Percentiles rank a stretch among this genome's conserved stretches.
These are phyloP conservation scores for Biston betularia DNA, from an alignment of 2,888 invertebrate species.

Conservation along the genomic window DNA sequence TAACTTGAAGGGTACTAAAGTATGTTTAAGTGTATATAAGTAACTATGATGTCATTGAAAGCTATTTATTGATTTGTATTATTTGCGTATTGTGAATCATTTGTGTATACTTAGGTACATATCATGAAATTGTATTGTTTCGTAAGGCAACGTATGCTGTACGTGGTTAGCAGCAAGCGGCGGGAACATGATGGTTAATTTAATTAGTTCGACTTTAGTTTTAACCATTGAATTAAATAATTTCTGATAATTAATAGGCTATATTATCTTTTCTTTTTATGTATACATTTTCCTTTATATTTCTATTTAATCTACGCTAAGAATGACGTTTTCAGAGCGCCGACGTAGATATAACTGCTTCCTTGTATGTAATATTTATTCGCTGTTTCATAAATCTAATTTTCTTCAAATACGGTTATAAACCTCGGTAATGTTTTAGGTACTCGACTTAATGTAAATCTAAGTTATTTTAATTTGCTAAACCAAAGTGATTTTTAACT, in stretches of 20 bases:
- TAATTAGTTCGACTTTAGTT: conserved; percentile 15
- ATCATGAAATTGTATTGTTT: conserved; percentile 80
- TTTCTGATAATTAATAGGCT: conserved; percentile 9
- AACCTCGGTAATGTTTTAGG: conserved; percentile 64
- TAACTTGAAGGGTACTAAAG: conserved; percentile 84
- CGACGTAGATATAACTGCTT: conserved; percentile 43
- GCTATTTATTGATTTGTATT: conserved; percentile 82
- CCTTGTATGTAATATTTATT: conserved; percentile 50
- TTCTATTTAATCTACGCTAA: conserved; percentile 4
- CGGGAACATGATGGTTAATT: conserved; percentile 18
- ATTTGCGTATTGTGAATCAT: conserved; percentile 78
- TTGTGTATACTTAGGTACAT: conserved; percentile 85
- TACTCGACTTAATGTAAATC: conserved; percentile 50
- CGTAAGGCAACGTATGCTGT: conserved; percentile 62
- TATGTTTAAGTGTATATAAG: conserved; percentile 81
- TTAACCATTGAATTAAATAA: conserved; percentile 3
- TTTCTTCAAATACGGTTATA: conserved; percentile 71
- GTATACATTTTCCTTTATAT: conserved; percentile 9
- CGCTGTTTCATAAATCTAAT: conserved; percentile 54
- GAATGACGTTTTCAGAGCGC: conserved; percentile 31
- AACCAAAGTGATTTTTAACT: conserved; percentile 77
- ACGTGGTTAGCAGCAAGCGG: conserved; percentile 49
- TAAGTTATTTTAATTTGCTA: conserved; percentile 66
- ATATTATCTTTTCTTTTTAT: neutral
- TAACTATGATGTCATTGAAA: conserved; percentile 75